Percentiles rank a stretch among this genome's conserved stretches.
Evolutionary conservation across 2,797 vertebrate genomes (phyloP).

Genomic region (Phoxinus dragarum): DNA sequence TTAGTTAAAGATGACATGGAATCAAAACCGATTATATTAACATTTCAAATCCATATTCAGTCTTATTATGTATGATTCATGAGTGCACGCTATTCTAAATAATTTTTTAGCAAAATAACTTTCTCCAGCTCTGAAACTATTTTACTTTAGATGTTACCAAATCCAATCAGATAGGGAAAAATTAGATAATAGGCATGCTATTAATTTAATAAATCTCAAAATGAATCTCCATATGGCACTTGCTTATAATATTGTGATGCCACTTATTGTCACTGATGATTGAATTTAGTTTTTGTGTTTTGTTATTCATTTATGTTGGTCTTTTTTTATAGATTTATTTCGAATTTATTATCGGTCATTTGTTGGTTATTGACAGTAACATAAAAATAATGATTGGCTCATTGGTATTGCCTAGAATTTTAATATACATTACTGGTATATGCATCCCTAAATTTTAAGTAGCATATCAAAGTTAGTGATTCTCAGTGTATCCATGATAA

Average conservation of each 20-base stretch:
- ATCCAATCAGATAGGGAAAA: background rate
- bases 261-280: background rate
- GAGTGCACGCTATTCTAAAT: background rate
- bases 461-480: background rate
- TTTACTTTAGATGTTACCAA: background rate
- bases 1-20: conserved; percentile 14
- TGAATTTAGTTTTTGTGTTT: background rate
- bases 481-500: background rate
- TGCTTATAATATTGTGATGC: background rate
- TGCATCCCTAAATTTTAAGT: background rate
- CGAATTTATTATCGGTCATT: background rate
- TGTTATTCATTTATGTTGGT: background rate
- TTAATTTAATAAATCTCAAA: background rate
- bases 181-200: background rate
- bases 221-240: background rate
- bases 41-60: background rate
- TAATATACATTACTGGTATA: background rate
- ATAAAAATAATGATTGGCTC: background rate
- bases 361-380: background rate
- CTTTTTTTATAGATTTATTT: background rate
- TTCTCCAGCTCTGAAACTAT: background rate
- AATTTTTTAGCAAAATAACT: background rate
- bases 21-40: conserved; percentile 4
- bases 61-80: background rate
- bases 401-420: background rate